phyloP scores from a whole-genome alignment of 2,113 vertebrate species.

The Dolichotis patagonum region DNA sequence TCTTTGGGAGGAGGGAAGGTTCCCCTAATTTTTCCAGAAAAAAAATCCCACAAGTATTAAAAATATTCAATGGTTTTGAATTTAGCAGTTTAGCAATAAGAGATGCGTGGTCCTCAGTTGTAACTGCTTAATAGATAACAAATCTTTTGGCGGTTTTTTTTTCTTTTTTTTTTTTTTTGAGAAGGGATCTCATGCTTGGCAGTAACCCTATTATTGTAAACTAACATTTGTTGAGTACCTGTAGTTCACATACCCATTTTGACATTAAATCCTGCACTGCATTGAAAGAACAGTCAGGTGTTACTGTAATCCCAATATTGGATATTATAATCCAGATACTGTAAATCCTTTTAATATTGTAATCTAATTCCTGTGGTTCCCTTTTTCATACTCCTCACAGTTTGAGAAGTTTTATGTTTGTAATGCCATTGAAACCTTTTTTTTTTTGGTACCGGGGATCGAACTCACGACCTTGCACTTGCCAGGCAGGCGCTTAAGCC shows the following conservation, averaged over 20 bases:
- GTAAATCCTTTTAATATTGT: too few species aligned
- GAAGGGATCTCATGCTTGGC: neutral
- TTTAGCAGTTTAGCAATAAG: neutral
- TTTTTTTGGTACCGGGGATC: too few species aligned
- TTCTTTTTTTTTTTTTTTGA: neutral
- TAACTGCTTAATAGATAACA: neutral
- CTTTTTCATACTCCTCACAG: too few species aligned
- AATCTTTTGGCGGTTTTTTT: neutral
- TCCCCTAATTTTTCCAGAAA: neutral
- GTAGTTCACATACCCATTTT: slow-evolving; percentile 6
- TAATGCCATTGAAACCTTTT: too few species aligned
- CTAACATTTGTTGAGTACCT: neutral
- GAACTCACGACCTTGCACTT: too few species aligned
- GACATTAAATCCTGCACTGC: neutral
- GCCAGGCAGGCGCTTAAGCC: too few species aligned
- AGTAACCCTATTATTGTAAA: neutral
- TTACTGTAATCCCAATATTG: too few species aligned
- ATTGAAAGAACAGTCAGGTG: neutral
- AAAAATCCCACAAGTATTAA: neutral
- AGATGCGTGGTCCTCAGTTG: neutral
- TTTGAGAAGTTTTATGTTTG: too few species aligned
- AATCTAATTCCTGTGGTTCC: too few species aligned
- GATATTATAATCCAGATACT: too few species aligned
- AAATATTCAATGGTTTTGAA: neutral
- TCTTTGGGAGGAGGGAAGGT: neutral